Base-by-base conservation (phyloP, 2,888 invertebrate species). In the Hemistola chrysoprasaria region DNA sequence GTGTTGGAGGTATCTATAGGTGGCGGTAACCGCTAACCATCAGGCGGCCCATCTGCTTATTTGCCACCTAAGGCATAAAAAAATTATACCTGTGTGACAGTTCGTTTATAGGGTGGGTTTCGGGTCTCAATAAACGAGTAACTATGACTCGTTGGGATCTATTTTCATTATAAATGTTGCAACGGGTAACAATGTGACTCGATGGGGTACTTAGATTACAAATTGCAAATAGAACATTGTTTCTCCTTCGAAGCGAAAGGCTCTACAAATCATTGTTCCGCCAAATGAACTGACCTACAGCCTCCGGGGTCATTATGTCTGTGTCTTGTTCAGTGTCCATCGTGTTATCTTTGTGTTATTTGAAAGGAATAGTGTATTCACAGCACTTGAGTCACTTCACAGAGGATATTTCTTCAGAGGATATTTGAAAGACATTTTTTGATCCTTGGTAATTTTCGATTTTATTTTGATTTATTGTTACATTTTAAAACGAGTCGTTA, bases 211-310 rank as follows among this genome's bases (percentile, higher is more conserved):
- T n/a, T n/a, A n/a, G n/a, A n/a, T n/a, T n/a, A n/a, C n/a, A n/a
- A n/a, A n/a, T 22, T 9, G 5, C 1, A 22, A 10, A 37, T 37
- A 11, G 24, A 38, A 47, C 38, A 40, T 30, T 34, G 33, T 34
- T 10, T 33, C 25, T 37, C 33, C 34, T 34, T 20, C 20, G 5
- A 44, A 35, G 43, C 38, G 16, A 20, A 30, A 42, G 42, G 36
- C 11, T 36, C 27, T 36, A 42, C 34, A 39, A 11, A 32, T 40
- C 62, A 55, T 61, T 56, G 60, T 58, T 60, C 53, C 53, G 49
- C 55, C 54, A 38, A 50, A 44, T 30, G 26, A 68, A 86, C 86
- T 84, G 79, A 87, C 87, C 87, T 86, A 87, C 76, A 42, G 84
- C 85, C 59, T 85, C 86, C 54, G 69, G 60, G 46, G 74, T 75